Conservation (phyloP, 2,113 vertebrate species). For the Melospiza georgiana region DNA sequence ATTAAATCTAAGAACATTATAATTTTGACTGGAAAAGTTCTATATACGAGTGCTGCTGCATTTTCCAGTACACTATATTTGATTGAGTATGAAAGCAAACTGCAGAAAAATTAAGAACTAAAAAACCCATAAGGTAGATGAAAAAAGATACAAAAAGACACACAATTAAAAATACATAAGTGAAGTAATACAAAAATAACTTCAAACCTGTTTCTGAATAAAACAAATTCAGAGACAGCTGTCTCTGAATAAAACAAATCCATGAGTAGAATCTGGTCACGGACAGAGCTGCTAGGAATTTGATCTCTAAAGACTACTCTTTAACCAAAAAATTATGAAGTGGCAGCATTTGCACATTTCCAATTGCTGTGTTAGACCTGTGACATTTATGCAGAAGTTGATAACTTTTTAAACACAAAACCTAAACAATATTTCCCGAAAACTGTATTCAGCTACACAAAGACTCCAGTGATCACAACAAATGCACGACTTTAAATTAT, state of each 20-base stretch:
- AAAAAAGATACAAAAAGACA: background rate
- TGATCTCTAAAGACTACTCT: background rate
- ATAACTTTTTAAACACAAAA: background rate
- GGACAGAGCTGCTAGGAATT: background rate
- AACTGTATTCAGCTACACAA: background rate
- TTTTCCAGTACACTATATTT: background rate
- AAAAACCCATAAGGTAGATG: background rate
- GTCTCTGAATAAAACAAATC: background rate
- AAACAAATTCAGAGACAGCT: background rate
- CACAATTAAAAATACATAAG: background rate
- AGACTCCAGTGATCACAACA: background rate
- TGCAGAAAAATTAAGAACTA: background rate
- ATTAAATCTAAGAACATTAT: background rate
- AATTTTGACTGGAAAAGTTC: background rate
- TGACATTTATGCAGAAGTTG: background rate
- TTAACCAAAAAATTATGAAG: background rate
- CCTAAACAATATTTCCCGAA: background rate
- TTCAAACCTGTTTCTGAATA: background rate
- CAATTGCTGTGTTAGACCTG: background rate
- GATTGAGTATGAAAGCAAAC: background rate
- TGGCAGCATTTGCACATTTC: background rate
- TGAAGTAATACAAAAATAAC: background rate
- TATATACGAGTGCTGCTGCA: rapidly evolving
- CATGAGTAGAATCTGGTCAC: background rate
- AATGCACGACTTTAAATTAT: background rate